Percentiles rank a stretch among this genome's conserved stretches.
Evolutionary conservation across 2,797 vertebrate genomes (phyloP).

Genomic region (Siniperca scherzeri): DNA sequence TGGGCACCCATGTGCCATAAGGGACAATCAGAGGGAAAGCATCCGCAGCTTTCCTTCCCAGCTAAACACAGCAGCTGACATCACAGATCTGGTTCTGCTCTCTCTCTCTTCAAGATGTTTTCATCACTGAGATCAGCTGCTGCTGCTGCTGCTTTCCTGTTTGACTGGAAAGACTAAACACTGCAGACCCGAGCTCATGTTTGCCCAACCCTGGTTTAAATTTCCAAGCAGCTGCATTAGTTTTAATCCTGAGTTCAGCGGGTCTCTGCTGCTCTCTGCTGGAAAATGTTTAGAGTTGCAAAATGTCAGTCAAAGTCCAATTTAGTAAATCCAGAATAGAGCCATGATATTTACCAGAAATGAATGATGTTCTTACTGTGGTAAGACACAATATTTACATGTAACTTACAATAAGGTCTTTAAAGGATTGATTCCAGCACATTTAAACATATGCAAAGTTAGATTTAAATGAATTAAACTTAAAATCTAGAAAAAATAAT

Average conservation of each 20-base stretch:
- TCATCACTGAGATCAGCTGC: neutral
- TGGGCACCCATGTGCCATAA: no score
- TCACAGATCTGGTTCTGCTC: no score
- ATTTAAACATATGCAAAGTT: neutral
- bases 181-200: neutral
- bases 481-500: neutral
- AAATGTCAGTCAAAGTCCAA: neutral
- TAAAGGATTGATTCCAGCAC: neutral
- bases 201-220: neutral
- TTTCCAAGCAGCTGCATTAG: neutral
- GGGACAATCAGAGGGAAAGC: neutral
- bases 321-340: neutral
- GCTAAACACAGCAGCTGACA: neutral
- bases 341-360: neutral
- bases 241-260: neutral
- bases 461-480: neutral
- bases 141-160: no score
- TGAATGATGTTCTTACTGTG: neutral
- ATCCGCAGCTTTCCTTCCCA: neutral
- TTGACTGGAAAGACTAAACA: neutral
- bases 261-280: conserved; percentile 45
- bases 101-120: neutral
- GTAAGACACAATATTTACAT: neutral
- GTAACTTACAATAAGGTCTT: neutral
- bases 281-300: neutral